Evolutionary conservation across 2,113 vertebrate genomes (phyloP).

Genomic region (Geococcyx californianus): DNA sequence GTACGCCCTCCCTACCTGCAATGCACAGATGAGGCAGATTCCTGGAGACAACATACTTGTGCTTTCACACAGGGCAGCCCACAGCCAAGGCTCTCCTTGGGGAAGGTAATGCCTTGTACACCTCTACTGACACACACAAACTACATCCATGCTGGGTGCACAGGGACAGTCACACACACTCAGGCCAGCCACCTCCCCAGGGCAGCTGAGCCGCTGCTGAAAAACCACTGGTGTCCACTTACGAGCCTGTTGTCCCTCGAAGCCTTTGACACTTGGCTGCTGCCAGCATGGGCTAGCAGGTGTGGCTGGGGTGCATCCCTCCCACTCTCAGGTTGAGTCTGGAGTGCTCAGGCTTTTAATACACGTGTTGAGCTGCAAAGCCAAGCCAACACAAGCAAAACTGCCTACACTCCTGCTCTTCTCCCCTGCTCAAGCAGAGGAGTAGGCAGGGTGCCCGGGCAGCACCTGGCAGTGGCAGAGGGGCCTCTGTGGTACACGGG

Average conservation of each 20-base stretch:
- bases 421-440: neutral
- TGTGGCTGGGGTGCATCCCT: neutral
- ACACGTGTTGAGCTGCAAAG: accelerated
- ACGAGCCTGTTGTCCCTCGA: neutral
- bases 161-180: neutral
- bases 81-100: accelerated
- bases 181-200: neutral
- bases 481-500: accelerated
- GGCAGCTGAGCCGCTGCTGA: accelerated
- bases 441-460: accelerated
- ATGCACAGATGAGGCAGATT: neutral
- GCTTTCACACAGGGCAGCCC: neutral
- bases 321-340: accelerated
- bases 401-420: neutral
- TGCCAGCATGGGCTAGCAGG: neutral
- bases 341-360: neutral
- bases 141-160: accelerated
- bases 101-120: neutral
- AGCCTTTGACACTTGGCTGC: neutral
- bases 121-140: neutral
- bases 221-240: neutral
- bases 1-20: accelerated
- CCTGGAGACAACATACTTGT: neutral
- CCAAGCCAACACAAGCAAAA: accelerated
- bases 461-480: neutral